Evolutionary conservation across 2,797 vertebrate genomes (phyloP).

Genomic region (Pipistrellus kuhlii): DNA sequence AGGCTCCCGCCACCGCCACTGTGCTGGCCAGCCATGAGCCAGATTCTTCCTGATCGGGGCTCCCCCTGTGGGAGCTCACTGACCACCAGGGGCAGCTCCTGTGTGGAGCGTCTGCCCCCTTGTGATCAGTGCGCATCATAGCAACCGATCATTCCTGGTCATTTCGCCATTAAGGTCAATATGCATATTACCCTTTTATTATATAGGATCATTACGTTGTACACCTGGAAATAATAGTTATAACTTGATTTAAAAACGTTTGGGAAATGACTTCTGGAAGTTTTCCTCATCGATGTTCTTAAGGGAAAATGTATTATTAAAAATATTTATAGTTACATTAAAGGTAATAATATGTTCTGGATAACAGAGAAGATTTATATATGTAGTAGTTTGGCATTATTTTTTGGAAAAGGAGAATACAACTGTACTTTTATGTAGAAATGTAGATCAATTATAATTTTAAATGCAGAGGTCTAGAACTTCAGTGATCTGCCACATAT

Average conservation of each 20-base stretch:
- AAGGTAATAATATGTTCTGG: not conserved
- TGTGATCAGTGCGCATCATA: no score
- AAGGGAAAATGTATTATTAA: constrained; percentile 11
- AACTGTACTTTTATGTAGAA: constrained; percentile 2
- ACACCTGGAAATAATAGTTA: not conserved
- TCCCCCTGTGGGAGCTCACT: no score
- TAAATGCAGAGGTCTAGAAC: not conserved
- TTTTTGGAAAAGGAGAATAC: constrained; percentile 5
- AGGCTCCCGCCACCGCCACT: no score
- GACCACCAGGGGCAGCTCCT: no score
- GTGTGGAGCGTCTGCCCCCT: no score
- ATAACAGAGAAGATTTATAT: not conserved
- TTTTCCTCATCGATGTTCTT: constrained; percentile 44
- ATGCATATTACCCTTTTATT: no score
- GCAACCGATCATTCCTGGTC: no score
- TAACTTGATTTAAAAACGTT: not conserved
- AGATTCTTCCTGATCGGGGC: no score
- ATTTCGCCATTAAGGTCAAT: no score
- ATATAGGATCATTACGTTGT: not conserved
- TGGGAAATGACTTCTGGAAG: not conserved
- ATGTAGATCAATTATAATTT: not conserved
- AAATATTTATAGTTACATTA: not conserved
- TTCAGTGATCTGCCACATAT: not conserved
- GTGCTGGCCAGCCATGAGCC: no score
- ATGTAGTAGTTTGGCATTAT: not conserved